phyloP scores from a whole-genome alignment of 2,888 invertebrate genomes.

The Drosophila peninsularis region DNA sequence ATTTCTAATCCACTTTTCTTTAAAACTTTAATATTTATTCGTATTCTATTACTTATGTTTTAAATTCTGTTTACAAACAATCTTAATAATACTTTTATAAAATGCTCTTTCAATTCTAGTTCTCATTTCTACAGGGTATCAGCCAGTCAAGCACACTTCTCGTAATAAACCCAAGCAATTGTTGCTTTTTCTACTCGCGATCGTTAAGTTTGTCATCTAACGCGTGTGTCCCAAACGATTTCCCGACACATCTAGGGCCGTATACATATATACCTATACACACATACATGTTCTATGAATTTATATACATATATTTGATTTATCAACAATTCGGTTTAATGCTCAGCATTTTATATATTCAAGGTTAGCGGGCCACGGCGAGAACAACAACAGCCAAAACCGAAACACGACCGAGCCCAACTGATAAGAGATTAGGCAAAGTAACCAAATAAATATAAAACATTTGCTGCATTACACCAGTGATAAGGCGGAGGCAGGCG shows the following conservation, averaged over 20 bases:
- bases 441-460: conserved; percentile 14
- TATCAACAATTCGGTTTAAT: conserved; percentile 46
- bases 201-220: conserved; percentile 44
- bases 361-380: conserved; percentile 64
- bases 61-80: not conserved
- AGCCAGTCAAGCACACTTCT: not conserved
- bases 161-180: not conserved
- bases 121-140: conserved; percentile 3
- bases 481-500: conserved; percentile 40
- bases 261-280: not conserved
- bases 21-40: not conserved
- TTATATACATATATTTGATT: conserved; percentile 22
- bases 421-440: conserved; percentile 51
- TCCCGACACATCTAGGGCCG: conserved; percentile 9
- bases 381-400: conserved; percentile 24
- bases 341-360: conserved; percentile 45
- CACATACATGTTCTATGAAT: not conserved
- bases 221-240: conserved; percentile 55
- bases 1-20: not conserved
- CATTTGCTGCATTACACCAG: conserved; percentile 37
- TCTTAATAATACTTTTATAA: not conserved
- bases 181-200: conserved; percentile 26
- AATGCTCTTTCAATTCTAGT: not conserved
- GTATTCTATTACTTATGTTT: not conserved
- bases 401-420: conserved; percentile 33